Percentiles rank a stretch among this genome's conserved stretches.
Conservation (phyloP, 2,888 invertebrate genomes). For the Celastrina argiolus region DNA sequence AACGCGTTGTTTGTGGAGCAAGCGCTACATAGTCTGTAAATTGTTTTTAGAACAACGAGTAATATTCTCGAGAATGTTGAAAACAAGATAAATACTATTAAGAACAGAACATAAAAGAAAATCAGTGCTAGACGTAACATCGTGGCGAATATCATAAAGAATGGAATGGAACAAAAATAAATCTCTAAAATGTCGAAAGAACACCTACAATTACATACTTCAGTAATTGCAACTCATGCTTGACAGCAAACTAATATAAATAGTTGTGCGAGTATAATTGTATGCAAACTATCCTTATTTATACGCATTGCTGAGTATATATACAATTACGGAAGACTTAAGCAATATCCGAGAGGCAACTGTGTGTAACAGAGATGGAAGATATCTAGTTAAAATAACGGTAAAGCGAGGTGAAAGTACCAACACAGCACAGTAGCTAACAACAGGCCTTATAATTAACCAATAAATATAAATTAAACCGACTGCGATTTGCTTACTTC, state of each 20-base stretch:
- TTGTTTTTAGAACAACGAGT: neutral
- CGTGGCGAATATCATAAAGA: no score
- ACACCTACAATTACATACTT: neutral
- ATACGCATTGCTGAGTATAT: conserved; percentile 23
- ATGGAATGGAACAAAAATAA: no score
- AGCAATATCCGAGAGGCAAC: conserved; percentile 47
- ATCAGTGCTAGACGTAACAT: neutral
- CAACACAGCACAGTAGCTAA: conserved; percentile 35
- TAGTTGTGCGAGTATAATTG: neutral
- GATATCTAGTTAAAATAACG: conserved; percentile 53
- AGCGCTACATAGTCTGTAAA: neutral
- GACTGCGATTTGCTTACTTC: neutral
- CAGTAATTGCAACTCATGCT: neutral
- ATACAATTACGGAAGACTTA: conserved; percentile 46
- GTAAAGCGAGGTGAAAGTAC: conserved; percentile 67
- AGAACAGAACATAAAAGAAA: neutral
- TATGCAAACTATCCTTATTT: conserved; percentile 14
- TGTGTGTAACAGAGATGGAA: conserved; percentile 44
- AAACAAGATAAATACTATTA: neutral
- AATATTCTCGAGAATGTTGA: neutral
- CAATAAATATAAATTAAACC: conserved; percentile 16
- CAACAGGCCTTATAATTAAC: neutral
- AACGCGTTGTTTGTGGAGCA: conserved; percentile 31
- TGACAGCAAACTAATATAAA: neutral
- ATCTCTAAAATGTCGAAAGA: no score